Conservation (phyloP, 2,888 invertebrate species). For the Keiferia lycopersicella region DNA sequence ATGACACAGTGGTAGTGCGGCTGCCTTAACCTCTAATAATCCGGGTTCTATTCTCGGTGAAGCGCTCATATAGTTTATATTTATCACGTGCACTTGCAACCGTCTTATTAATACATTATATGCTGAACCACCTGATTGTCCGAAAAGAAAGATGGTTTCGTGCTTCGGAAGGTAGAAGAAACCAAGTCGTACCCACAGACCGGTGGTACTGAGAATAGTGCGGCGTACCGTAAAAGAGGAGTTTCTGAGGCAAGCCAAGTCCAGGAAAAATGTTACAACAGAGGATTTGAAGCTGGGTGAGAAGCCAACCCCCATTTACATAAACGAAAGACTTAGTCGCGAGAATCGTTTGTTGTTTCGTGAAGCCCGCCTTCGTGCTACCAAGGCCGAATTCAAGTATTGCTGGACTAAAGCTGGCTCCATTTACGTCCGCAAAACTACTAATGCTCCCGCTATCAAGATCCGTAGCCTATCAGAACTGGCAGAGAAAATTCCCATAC, state of each 20-base stretch:
- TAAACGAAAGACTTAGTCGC: neutral
- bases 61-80: too few relatives aligned
- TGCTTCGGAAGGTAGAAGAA: too few relatives aligned
- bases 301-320: neutral
- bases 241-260: neutral
- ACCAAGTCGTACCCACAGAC: neutral
- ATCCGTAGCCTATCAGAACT: neutral
- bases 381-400: neutral
- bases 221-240: neutral
- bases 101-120: too few relatives aligned
- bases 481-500: neutral
- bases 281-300: neutral
- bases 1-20: too few relatives aligned
- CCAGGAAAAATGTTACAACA: neutral
- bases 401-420: neutral
- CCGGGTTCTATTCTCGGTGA: too few relatives aligned
- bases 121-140: too few relatives aligned
- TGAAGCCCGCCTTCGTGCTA: neutral
- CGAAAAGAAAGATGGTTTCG: too few relatives aligned
- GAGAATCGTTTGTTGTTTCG: slow-evolving; percentile 2
- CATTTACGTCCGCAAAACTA: neutral
- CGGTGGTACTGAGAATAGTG: neutral
- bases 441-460: neutral
- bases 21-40: too few relatives aligned
- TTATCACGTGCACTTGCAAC: too few relatives aligned